Evolutionary conservation across 2,888 invertebrate species (phyloP).

Genomic region (Cantharis flavilabris): DNA sequence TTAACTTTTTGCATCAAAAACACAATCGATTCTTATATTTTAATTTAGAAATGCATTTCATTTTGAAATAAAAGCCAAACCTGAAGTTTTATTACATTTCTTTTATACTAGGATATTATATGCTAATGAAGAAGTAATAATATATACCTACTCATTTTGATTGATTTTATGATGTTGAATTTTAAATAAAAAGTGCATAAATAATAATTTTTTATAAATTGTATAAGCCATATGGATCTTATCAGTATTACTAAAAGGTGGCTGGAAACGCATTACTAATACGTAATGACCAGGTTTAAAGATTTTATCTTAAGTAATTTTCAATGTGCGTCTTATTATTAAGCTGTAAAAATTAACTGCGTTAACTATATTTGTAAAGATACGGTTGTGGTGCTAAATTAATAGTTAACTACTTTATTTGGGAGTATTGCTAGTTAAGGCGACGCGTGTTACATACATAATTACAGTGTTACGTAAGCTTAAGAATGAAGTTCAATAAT

Average conservation of each 20-base stretch:
- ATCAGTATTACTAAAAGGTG: not conserved
- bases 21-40: not conserved
- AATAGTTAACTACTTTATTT: not conserved
- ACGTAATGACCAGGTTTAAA: not conserved
- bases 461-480: not conserved
- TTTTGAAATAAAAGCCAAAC: not conserved
- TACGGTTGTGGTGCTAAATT: not conserved
- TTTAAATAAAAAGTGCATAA: not conserved
- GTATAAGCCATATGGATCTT: not conserved
- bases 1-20: conserved; percentile 4
- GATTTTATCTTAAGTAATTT: not conserved
- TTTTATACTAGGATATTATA: not conserved
- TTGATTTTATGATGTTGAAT: not conserved
- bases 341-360: not conserved
- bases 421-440: not conserved
- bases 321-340: not conserved
- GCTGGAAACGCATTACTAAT: not conserved
- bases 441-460: conserved; percentile 1
- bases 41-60: not conserved
- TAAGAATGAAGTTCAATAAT: not conserved
- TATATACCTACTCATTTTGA: not conserved
- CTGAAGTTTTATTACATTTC: not conserved
- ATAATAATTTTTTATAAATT: not conserved
- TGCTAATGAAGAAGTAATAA: not conserved
- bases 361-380: not conserved